Percentiles rank a stretch among this genome's conserved stretches.
These are phyloP conservation scores for Oreocharis arfaki DNA, from an alignment of 2,113 vertebrate species.

Conservation along the genomic window DNA sequence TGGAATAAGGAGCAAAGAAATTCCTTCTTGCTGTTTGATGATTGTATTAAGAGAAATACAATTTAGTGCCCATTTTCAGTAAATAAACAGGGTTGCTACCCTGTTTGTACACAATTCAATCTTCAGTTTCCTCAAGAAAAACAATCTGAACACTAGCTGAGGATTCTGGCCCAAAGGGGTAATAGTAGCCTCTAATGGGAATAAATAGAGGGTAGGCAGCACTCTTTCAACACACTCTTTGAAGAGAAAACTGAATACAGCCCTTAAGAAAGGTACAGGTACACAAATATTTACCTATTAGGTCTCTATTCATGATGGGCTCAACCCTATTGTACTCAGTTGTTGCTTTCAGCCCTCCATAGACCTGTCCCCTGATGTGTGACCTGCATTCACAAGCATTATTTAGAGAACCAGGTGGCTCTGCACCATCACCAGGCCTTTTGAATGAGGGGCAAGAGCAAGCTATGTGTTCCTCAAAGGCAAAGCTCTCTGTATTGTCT, in stretches of 20 bases:
- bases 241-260: background rate
- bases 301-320: background rate
- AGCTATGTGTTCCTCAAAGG: background rate
- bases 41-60: constrained; percentile 41
- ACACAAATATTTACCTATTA: constrained; percentile 51
- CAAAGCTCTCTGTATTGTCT: background rate
- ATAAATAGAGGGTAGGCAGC: constrained; percentile 24
- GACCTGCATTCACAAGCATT: background rate
- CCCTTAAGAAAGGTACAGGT: background rate
- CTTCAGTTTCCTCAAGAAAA: constrained; percentile 45
- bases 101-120: constrained; percentile 43
- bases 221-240: constrained; percentile 26
- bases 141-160: background rate
- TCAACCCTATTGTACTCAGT: background rate
- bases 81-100: constrained; percentile 39
- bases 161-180: constrained; percentile 9
- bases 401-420: background rate
- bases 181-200: background rate
- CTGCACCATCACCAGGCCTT: rapidly evolving
- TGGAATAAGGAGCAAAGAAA: constrained; percentile 61
- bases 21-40: constrained; percentile 58
- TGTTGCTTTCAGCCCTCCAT: background rate
- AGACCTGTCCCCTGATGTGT: background rate
- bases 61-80: constrained; percentile 47
- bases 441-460: background rate